These are phyloP conservation scores for Malacosoma neustria DNA, from an alignment of 2,888 invertebrate species.

Conservation along the genomic window DNA sequence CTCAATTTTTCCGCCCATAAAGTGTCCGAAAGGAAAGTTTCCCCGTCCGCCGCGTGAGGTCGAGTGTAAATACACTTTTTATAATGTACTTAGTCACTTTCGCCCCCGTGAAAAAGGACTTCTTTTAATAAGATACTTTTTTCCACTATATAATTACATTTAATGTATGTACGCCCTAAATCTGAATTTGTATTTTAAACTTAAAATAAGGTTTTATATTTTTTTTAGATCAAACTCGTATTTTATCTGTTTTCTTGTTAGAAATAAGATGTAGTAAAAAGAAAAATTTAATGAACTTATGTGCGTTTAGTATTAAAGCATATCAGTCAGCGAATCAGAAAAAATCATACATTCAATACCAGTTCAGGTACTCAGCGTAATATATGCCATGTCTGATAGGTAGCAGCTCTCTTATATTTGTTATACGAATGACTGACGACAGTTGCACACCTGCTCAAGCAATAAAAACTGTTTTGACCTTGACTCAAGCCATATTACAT, in stretches of 20 bases:
- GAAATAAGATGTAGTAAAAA: too few species aligned
- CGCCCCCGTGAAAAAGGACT: conserved; percentile 43
- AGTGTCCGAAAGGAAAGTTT: conserved; percentile 68
- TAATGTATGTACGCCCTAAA: neutral
- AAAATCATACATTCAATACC: too few species aligned
- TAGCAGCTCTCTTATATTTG: too few species aligned
- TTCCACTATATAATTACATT: neutral
- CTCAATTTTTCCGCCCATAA: conserved; percentile 74
- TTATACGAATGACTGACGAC: conserved; percentile 2
- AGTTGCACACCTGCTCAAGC: conserved; percentile 33
- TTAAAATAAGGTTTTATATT: too few species aligned
- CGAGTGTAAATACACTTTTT: conserved; percentile 72
- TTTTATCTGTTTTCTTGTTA: too few species aligned
- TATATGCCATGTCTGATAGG: too few species aligned
- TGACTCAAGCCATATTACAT: conserved; percentile 19
- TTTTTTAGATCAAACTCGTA: too few species aligned
- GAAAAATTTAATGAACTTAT: too few species aligned
- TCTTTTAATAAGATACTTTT: conserved; percentile 46
- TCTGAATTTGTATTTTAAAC: too few species aligned
- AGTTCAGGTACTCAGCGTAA: too few species aligned
- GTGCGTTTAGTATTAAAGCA: too few species aligned
- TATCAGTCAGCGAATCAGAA: too few species aligned
- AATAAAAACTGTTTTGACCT: conserved; percentile 27
- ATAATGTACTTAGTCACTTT: conserved; percentile 69
- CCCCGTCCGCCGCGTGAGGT: conserved; percentile 61